These are phyloP conservation scores for Lepus europaeus DNA, from an alignment of 2,113 vertebrate species.

Conservation along the genomic window DNA sequence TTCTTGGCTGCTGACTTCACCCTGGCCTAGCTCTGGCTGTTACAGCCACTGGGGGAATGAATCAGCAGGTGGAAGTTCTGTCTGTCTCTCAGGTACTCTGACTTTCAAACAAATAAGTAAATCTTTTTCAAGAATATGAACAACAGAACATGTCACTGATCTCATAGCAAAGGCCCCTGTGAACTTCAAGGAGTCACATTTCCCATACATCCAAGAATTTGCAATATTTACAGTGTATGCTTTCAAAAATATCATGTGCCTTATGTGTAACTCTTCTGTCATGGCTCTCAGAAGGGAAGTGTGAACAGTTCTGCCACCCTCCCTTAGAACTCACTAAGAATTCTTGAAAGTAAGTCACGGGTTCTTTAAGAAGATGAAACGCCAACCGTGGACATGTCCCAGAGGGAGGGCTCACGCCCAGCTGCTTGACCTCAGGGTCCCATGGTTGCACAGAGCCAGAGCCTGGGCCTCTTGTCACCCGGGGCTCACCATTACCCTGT, in stretches of 20 bases:
- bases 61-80: too few relatives aligned
- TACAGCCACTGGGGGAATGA: too few relatives aligned
- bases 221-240: neutral
- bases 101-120: too few relatives aligned
- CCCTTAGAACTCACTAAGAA: neutral
- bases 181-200: slow-evolving; percentile 23
- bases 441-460: neutral
- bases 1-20: too few relatives aligned
- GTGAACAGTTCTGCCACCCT: neutral
- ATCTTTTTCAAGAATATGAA: neutral
- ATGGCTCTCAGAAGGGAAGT: neutral
- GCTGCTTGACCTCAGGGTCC: neutral
- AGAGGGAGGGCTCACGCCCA: neutral
- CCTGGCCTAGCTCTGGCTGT: too few relatives aligned
- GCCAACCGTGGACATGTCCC: neutral
- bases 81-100: too few relatives aligned
- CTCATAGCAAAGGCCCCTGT: neutral
- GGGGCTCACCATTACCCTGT: rapidly evolving
- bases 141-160: neutral
- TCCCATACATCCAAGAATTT: neutral
- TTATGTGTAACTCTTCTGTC: neutral
- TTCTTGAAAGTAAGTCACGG: slow-evolving; percentile 50
- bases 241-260: neutral
- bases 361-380: neutral
- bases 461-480: rapidly evolving